These are phyloP conservation scores for Tetramorium bicarinatum DNA, from an alignment of 2,888 invertebrate genomes.

Conservation along the genomic window DNA sequence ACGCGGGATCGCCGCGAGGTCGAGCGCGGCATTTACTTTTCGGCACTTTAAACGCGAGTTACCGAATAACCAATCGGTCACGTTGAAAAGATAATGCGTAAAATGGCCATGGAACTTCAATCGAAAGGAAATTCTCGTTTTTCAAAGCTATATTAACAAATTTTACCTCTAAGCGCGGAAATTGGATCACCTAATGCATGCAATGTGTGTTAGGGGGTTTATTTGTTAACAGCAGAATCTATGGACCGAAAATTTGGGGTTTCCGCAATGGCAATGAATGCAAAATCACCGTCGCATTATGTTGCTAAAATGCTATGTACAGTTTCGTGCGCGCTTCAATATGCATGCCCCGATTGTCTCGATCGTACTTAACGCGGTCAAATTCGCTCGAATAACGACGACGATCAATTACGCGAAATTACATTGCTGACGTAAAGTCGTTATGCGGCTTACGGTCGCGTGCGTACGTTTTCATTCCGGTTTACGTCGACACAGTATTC, in stretches of 20 bases:
- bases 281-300: constrained; percentile 21
- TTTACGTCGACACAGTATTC: constrained; percentile 9
- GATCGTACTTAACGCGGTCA: constrained; percentile 8
- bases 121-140: neutral
- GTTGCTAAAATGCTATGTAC: constrained; percentile 1
- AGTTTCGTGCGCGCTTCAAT: neutral
- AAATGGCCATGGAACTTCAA: neutral
- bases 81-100: neutral
- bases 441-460: constrained; percentile 13
- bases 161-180: neutral
- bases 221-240: neutral
- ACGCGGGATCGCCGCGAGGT: constrained; percentile 48
- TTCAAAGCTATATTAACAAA: neutral
- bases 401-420: constrained; percentile 22
- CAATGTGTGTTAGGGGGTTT: neutral
- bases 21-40: constrained; percentile 21
- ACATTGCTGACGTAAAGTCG: constrained; percentile 17
- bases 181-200: neutral
- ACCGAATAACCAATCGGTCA: neutral
- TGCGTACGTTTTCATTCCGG: constrained; percentile 15
- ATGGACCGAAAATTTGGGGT: neutral
- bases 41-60: constrained; percentile 19
- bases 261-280: neutral
- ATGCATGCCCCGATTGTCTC: neutral
- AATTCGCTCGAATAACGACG: constrained; percentile 11